Conservation (phyloP, 1,140 invertebrate species). For the Solenopsis fugax region DNA sequence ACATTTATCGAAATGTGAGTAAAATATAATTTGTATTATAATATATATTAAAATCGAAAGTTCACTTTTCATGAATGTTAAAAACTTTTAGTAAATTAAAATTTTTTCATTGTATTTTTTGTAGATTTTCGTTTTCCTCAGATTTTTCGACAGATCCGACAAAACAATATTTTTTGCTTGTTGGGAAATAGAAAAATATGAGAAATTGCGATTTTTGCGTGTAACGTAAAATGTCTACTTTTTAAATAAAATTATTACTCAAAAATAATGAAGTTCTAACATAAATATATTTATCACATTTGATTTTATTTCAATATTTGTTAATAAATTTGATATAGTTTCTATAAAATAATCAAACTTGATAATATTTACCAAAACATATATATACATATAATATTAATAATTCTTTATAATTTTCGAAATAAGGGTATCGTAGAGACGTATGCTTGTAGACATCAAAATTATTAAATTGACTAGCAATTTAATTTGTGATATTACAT, state of each 20-base stretch:
- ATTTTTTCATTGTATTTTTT: slow-evolving; percentile 16
- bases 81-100: slow-evolving; percentile 20
- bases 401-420: no score
- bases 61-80: slow-evolving; percentile 7
- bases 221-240: neutral
- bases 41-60: neutral
- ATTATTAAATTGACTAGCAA: no score
- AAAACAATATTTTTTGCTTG: slow-evolving; percentile 22
- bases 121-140: neutral
- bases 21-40: neutral
- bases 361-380: neutral
- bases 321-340: slow-evolving; percentile 1
- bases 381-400: neutral
- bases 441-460: no score
- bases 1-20: slow-evolving; percentile 8
- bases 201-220: neutral
- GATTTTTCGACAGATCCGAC: slow-evolving; percentile 1
- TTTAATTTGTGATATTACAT: no score
- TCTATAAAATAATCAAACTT: neutral
- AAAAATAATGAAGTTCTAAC: slow-evolving; percentile 1
- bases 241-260: neutral
- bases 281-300: neutral
- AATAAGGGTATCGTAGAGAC: no score
- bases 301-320: slow-evolving; percentile 21
- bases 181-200: slow-evolving; percentile 10